These are phyloP conservation scores for Euwallacea fornicatus DNA, from an alignment of 1,140 invertebrate genomes.

Conservation along the genomic window DNA sequence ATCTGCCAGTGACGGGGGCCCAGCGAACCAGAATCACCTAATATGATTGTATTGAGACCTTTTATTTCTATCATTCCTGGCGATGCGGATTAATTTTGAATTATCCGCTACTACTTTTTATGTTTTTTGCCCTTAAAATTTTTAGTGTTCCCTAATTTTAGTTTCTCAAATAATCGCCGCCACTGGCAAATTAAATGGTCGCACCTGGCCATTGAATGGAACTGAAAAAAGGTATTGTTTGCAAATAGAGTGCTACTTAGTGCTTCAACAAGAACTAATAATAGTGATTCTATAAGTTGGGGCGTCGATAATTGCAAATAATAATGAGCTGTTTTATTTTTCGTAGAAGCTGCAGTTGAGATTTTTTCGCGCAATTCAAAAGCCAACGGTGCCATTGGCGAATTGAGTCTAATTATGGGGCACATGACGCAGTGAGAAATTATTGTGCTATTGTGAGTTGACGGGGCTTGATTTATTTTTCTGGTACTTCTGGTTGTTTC, in stretches of 20 bases:
- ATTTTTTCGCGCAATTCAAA: background rate
- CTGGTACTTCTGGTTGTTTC: too few species aligned
- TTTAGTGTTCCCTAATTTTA: too few species aligned
- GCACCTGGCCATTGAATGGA: slow-evolving; percentile 33
- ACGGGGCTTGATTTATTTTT: too few species aligned
- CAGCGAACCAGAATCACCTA: too few species aligned
- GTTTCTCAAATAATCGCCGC: background rate
- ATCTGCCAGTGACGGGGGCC: too few species aligned
- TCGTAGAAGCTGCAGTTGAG: background rate
- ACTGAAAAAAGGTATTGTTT: slow-evolving; percentile 32
- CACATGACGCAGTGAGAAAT: too few species aligned
- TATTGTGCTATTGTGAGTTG: too few species aligned
- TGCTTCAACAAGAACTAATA: slow-evolving; percentile 27
- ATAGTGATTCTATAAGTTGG: slow-evolving; percentile 29
- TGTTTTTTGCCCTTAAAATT: too few species aligned
- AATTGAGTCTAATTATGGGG: background rate
- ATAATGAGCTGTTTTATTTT: slow-evolving; percentile 23
- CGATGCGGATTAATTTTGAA: too few species aligned
- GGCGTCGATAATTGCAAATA: slow-evolving; percentile 36
- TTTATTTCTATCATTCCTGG: too few species aligned
- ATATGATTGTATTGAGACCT: too few species aligned
- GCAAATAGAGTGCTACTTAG: slow-evolving; percentile 39
- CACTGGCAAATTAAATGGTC: slow-evolving; percentile 8
- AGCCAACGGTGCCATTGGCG: background rate
- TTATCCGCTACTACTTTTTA: too few species aligned